A percentile compares a stretch with the other conserved stretches of the same genome.
Conservation (phyloP, 2,113 vertebrate genomes). For the Carlito syrichta region DNA sequence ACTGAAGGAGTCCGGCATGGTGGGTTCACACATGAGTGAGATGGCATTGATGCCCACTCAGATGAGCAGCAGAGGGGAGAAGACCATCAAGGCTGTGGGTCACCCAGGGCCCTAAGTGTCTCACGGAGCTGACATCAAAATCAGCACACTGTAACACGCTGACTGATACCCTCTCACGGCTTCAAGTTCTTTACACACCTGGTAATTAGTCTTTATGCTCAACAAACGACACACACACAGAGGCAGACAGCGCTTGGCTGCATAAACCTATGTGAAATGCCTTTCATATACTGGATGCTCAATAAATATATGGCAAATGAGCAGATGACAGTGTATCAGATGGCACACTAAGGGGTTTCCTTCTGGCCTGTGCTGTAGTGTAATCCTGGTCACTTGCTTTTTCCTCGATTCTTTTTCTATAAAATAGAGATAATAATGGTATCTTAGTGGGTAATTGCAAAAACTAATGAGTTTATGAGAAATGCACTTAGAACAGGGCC, state of each 20-base stretch:
- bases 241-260: neutral
- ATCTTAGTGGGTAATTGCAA: neutral
- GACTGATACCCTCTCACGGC: neutral
- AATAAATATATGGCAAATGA: neutral
- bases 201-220: neutral
- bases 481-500: neutral
- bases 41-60: neutral
- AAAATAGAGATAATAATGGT: neutral
- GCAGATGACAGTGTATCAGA: too few relatives aligned
- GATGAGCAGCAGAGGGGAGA: neutral
- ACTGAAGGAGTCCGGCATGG: neutral
- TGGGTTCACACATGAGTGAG: neutral
- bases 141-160: neutral
- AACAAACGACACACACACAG: neutral
- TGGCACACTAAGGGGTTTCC: neutral
- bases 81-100: neutral
- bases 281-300: neutral
- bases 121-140: neutral
- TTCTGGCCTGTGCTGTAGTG: neutral
- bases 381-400: neutral
- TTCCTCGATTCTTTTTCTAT: neutral
- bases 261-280: neutral
- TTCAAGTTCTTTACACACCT: neutral
- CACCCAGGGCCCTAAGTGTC: neutral
- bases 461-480: constrained; percentile 12